A percentile compares a stretch with the other conserved stretches of the same genome.
Conservation (phyloP, 2,113 vertebrate genomes). For the Planiliza haematocheilus region DNA sequence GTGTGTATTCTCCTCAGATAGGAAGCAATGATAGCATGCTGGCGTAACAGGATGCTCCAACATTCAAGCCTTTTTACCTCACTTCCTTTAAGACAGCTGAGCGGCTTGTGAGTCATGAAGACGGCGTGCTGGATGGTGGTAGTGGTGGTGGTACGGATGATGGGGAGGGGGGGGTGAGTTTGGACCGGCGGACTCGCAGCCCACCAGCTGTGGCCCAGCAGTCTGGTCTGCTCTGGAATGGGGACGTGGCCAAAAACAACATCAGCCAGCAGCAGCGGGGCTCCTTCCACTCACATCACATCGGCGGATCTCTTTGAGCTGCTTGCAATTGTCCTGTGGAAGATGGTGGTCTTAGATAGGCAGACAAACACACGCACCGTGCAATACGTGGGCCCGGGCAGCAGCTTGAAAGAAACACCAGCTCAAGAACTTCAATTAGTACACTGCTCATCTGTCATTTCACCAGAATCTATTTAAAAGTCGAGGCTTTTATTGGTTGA, state of each 20-base stretch:
- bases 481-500: slow-evolving; percentile 34
- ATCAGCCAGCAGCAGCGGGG: slow-evolving; percentile 60
- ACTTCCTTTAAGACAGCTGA: slow-evolving; percentile 68
- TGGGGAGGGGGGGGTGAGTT: background rate
- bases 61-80: slow-evolving; percentile 55
- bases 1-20: slow-evolving; percentile 39
- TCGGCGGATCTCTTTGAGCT: slow-evolving; percentile 76
- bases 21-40: slow-evolving; percentile 52
- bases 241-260: slow-evolving; percentile 72
- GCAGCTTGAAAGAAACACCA: slow-evolving; percentile 35
- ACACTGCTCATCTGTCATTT: slow-evolving; percentile 13
- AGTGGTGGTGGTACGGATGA: slow-evolving; percentile 33
- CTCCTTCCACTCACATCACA: slow-evolving; percentile 74
- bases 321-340: slow-evolving; percentile 60
- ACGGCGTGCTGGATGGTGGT: too few species aligned
- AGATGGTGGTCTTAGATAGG: slow-evolving; percentile 70
- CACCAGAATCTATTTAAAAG: slow-evolving; percentile 16
- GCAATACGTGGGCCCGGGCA: slow-evolving; percentile 12
- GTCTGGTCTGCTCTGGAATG: slow-evolving; percentile 59
- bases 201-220: slow-evolving; percentile 71
- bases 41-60: slow-evolving; percentile 65
- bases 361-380: slow-evolving; percentile 18
- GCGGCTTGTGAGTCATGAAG: slow-evolving; percentile 24
- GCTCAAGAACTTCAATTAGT: slow-evolving; percentile 17
- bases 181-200: slow-evolving; percentile 38